Conservation (phyloP, 2,888 invertebrate genomes). For the Campaea margaritaria region DNA sequence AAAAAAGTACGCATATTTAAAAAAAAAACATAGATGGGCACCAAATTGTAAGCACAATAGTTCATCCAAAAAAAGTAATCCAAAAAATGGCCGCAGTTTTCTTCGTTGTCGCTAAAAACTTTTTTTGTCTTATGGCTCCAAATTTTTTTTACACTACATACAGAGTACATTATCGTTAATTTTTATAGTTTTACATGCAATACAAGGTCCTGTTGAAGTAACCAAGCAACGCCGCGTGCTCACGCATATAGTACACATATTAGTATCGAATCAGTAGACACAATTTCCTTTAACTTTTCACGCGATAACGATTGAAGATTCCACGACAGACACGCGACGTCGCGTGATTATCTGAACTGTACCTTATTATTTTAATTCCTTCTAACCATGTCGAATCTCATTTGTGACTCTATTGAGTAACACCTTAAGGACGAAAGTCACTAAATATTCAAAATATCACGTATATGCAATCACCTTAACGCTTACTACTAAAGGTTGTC, state of each 20-base stretch:
- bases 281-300: no score
- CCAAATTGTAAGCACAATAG: conserved; percentile 51
- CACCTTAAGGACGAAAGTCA: conserved; percentile 21
- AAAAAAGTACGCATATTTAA: background rate
- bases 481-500: conserved; percentile 14
- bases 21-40: background rate
- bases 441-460: conserved; percentile 45
- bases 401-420: conserved; percentile 20
- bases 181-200: background rate
- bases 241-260: background rate
- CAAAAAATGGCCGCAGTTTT: conserved; percentile 56
- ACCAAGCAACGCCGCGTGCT: background rate
- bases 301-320: background rate
- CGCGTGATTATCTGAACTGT: background rate
- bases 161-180: conserved; percentile 4
- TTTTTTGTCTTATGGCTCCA: conserved; percentile 42
- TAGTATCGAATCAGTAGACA: no score
- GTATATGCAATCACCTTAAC: conserved; percentile 37
- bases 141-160: conserved; percentile 42
- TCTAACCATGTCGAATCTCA: conserved; percentile 11
- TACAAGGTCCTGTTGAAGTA: background rate
- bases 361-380: background rate
- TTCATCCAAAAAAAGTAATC: conserved; percentile 47
- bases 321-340: background rate
- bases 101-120: conserved; percentile 59